Base-by-base conservation (phyloP, 1,140 invertebrate species). In the Maniola jurtina region DNA sequence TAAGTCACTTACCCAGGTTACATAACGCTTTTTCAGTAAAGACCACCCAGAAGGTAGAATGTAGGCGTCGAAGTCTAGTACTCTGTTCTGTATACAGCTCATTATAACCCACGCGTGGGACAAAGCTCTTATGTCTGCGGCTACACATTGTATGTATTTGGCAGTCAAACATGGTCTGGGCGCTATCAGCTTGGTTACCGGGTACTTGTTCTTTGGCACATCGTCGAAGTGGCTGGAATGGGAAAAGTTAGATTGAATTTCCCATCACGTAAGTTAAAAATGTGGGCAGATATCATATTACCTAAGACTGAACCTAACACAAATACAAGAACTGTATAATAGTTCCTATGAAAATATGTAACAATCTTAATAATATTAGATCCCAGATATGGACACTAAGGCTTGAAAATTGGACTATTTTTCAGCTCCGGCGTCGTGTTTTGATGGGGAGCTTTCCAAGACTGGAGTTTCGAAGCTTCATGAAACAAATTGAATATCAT, bases 31-130 rank as follows among this genome's bases (percentile, higher is more conserved):
- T 35, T 88, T 92, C 0, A 89, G 74, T 0, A 93, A 74, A 15
- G 92, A 92, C 91, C 91, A 93, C 11, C 93, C 93, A 0, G 89
- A 76, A 0, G 93, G 93, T 60, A 93, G 71, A 36, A 74, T 73
- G 55, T 89, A 86, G 14, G 92, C 84, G 25, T 90, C 86, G 0
- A 79, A 45, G 65, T 91, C 90, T 3, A 88, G 66, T 0, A 82
- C 52, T 40, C 79, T 73, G 42, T 86, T 86, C 56, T 88, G 71
- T 42, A 74, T 70, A 72, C 93, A 94, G 64, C 89, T 91, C 35
- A 84, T 73, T 15, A 93, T 92, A 42, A 94, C 88, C 93, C 93
- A 94, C n/a, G 86, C 88, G 71, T 94, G 93, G 68, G 88, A 91
- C 10, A 92, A 75, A 0, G 90, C 80, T 3, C 78, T 71, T 4